Base-by-base conservation (phyloP, 2,113 vertebrate genomes). In the Callipepla squamata region DNA sequence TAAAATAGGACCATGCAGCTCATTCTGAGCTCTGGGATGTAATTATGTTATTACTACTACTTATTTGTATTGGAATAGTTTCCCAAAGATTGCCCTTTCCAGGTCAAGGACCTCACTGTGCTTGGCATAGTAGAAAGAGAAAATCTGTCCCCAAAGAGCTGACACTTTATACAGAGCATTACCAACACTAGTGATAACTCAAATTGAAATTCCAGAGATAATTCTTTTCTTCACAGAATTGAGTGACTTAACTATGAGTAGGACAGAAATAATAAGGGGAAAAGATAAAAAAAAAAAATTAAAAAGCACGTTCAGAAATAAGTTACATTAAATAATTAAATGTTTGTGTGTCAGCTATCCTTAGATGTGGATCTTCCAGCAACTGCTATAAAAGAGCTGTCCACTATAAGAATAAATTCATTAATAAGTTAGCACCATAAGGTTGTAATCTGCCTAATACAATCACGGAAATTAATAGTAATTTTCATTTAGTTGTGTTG, bases 51-150 rank as follows among this genome's bases (percentile, higher is more conserved):
- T 53, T 83, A 50, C 34, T 57, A 66, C 77, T 55, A 38, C 8
- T 80, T 80, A 78, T 15, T 90, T 88, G 42, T 80, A 4, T 11
- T 70, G 65, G 44, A 13, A 18, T 55, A 63, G 7, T 36, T 44
- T 92, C 80, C 55, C 38, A 89, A 81, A 83, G 25, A 34, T 78
- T 42, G 74, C 40, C 26, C 45, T 87, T 85, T 95, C 72, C 85
- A 78, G 77, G 67, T 80, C 53, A 76, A 81, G 74, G 38, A 73
- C 13, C 16, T 73, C 32, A 32, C n/a, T 84, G 48, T 69, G 12
- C 51, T 66, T 76, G 62, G n/a, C 23, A 32, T 1, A 76, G 44
- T 4, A 55, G 36, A 87, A 38, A 61, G 45, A 68, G 6, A 85
- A 89, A 90, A 95, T 58, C 73, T 65, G 7, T 51, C 72, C 65